A percentile compares a stretch with the other conserved stretches of the same genome.
These are phyloP conservation scores for Atrina japonica DNA, from an alignment of 2,888 invertebrate species.

Conservation along the genomic window DNA sequence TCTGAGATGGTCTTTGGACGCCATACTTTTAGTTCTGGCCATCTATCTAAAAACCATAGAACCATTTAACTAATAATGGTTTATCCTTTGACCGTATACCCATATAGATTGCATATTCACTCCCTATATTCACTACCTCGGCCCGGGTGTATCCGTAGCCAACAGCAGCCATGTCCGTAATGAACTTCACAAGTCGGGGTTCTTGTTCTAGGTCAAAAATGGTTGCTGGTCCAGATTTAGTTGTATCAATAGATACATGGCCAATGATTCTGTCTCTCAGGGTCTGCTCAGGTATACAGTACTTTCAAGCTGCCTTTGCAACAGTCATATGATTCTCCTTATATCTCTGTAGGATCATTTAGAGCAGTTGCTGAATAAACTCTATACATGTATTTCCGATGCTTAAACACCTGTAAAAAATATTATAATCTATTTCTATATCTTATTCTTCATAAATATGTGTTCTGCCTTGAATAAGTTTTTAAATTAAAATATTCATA, in stretches of 20 bases:
- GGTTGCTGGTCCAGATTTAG: conserved; percentile 25
- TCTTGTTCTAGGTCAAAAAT: conserved; percentile 32
- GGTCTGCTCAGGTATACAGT: conserved; percentile 1
- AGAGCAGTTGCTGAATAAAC: no score
- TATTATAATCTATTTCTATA: no score
- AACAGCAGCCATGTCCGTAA: conserved; percentile 26
- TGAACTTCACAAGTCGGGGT: conserved; percentile 24
- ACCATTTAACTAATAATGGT: conserved; percentile 44
- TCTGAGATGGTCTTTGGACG: conserved; percentile 31
- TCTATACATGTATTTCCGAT: no score
- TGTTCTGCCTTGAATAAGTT: no score
- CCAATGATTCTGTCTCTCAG: conserved; percentile 12
- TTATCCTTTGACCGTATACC: conserved; percentile 29
- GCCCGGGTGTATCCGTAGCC: conserved; percentile 42
- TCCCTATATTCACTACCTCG: conserved; percentile 45
- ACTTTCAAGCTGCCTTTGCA: conserved; percentile 2
- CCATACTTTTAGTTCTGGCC: conserved; percentile 47
- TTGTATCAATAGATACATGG: conserved; percentile 7
- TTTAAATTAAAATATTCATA: no score
- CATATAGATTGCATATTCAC: conserved; percentile 44
- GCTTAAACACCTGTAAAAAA: no score
- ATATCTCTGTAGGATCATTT: no score
- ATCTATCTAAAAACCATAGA: conserved; percentile 40
- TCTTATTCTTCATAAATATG: no score
- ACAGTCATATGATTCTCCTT: conserved; percentile 3